Evolutionary conservation across 92 coral and sea anemone genomes (phyloP).

Genomic region (Siderastrea radians): DNA sequence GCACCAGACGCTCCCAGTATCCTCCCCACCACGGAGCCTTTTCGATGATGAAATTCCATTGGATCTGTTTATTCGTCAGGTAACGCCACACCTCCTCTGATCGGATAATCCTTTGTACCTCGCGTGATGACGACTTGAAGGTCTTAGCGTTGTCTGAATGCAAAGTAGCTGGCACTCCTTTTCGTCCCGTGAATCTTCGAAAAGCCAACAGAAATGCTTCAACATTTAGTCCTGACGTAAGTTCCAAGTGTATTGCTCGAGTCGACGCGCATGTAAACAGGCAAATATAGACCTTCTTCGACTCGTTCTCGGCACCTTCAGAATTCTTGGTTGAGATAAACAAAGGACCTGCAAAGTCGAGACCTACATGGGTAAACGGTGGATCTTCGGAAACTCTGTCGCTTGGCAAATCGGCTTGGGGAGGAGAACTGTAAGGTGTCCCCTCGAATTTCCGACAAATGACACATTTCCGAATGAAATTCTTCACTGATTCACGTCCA

Average conservation of each 20-base stretch:
- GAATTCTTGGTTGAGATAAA: no score
- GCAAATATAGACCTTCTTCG: slow-evolving; percentile 56
- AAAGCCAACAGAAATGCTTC: slow-evolving; percentile 60
- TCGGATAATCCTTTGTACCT: slow-evolving; percentile 56
- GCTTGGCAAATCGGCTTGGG: slow-evolving; percentile 27
- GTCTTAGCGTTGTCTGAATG: slow-evolving; percentile 80
- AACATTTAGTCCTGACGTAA: slow-evolving; percentile 43
- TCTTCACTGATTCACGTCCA: slow-evolving; percentile 50
- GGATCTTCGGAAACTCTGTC: slow-evolving; percentile 59
- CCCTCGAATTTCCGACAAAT: slow-evolving; percentile 19
- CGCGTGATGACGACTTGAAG: slow-evolving; percentile 51
- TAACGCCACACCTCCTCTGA: slow-evolving; percentile 65
- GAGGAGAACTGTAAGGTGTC: slow-evolving; percentile 16
- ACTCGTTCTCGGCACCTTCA: slow-evolving; percentile 40
- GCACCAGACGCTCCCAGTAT: slow-evolving; percentile 74
- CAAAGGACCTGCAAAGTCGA: no score
- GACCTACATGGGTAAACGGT: slow-evolving; percentile 56
- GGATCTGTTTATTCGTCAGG: slow-evolving; percentile 54
- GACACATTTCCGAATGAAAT: slow-evolving; percentile 12
- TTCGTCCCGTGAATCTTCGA: slow-evolving; percentile 60
- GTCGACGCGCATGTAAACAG: slow-evolving; percentile 59
- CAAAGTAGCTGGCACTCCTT: slow-evolving; percentile 71
- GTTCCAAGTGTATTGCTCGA: slow-evolving; percentile 72
- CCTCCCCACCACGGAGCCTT: slow-evolving; percentile 87
- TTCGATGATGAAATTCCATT: slow-evolving; percentile 68